Percentiles rank a stretch among this genome's conserved stretches.
Evolutionary conservation across 2,113 vertebrate species (phyloP).

Genomic region (Ursus arctos): DNA sequence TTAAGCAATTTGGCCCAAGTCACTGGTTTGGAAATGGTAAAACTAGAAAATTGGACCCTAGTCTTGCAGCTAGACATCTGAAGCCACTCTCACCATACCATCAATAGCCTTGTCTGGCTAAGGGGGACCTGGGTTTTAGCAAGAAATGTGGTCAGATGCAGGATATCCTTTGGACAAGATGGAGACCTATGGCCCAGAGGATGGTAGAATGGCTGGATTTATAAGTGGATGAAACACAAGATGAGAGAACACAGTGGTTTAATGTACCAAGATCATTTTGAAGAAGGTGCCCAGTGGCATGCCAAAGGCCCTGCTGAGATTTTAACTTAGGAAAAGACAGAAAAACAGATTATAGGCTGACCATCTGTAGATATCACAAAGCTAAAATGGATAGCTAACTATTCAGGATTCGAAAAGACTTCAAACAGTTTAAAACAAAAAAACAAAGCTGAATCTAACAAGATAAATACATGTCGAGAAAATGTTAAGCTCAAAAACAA

Average conservation of each 20-base stretch:
- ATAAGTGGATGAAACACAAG: background rate
- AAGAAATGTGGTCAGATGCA: background rate
- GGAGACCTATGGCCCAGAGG: background rate
- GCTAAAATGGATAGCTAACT: conserved; percentile 8
- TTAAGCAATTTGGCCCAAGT: conserved; percentile 43
- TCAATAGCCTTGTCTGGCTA: conserved; percentile 6
- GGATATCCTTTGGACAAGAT: background rate
- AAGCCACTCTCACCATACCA: conserved; percentile 25
- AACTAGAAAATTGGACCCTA: conserved; percentile 11
- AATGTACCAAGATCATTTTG: background rate
- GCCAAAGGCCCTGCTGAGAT: conserved; percentile 4
- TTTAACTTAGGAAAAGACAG: conserved; percentile 26
- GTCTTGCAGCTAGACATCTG: conserved; percentile 15
- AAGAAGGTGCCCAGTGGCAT: background rate
- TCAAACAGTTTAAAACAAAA: conserved; percentile 31
- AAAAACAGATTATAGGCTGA: background rate
- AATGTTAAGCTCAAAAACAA: conserved; percentile 37
- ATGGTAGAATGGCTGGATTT: background rate
- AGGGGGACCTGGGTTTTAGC: background rate
- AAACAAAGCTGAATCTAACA: background rate
- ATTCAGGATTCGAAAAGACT: conserved; percentile 36
- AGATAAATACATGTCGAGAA: conserved; percentile 16
- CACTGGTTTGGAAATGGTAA: conserved; percentile 30
- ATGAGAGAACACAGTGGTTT: background rate
- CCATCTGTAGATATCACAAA: conserved; percentile 22